Percentiles rank a stretch among this genome's conserved stretches.
Evolutionary conservation across 2,888 invertebrate species (phyloP).

Genomic region (Heliconius erato): DNA sequence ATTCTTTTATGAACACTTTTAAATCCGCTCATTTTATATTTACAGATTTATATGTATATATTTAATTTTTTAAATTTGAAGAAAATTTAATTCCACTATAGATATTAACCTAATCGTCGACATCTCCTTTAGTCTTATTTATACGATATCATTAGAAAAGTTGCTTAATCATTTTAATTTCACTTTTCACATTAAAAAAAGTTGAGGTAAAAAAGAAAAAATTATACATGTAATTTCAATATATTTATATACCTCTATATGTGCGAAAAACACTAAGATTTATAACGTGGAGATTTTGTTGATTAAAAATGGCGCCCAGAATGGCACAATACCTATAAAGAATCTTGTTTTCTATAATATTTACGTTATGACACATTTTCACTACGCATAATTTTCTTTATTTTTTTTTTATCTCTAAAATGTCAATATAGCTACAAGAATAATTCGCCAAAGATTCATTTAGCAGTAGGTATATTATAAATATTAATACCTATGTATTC

Average conservation of each 20-base stretch:
- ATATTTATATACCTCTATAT: not conserved
- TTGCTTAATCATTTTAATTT: not conserved
- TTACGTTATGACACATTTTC: conserved; percentile 7
- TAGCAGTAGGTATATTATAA: not conserved
- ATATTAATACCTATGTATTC: not conserved
- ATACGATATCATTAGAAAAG: not conserved
- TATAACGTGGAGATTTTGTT: not conserved
- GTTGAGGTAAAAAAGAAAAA: not conserved
- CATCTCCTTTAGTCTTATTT: not conserved
- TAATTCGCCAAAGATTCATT: not conserved
- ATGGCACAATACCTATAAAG: not conserved
- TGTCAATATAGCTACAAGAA: not conserved
- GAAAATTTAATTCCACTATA: not conserved
- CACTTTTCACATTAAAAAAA: not conserved
- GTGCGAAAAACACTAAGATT: not conserved
- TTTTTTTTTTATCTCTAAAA: not conserved
- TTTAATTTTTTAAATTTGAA: not conserved
- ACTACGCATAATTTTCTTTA: not conserved
- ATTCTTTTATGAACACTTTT: not conserved
- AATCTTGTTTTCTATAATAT: not conserved
- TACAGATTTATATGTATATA: not conserved
- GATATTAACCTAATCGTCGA: not conserved
- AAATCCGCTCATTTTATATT: conserved; percentile 1
- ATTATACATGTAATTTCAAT: not conserved
- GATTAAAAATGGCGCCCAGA: not conserved